Percentiles rank a stretch among this genome's conserved stretches.
These are phyloP conservation scores for Lucilia cuprina DNA, from an alignment of 1,140 invertebrate genomes.

Conservation along the genomic window DNA sequence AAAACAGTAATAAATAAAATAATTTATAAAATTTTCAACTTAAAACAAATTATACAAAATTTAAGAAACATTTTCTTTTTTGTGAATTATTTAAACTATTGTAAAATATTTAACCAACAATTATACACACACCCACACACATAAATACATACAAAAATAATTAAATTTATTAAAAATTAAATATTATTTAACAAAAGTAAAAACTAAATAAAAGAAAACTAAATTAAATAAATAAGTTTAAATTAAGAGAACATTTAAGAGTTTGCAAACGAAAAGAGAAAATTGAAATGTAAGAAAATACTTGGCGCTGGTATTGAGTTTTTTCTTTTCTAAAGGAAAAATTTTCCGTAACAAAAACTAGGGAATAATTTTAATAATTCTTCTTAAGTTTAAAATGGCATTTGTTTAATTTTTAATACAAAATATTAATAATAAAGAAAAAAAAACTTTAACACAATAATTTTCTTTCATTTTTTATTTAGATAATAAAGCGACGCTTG, in stretches of 20 bases:
- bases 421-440: background rate
- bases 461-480: background rate
- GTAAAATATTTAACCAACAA: constrained; percentile 24
- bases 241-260: background rate
- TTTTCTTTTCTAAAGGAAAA: background rate
- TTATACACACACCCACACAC: background rate
- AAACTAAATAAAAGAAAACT: background rate
- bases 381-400: background rate
- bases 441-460: background rate
- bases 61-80: background rate
- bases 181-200: background rate
- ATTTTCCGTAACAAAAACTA: background rate
- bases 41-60: background rate
- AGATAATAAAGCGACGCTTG: background rate
- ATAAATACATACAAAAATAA: no score
- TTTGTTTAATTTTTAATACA: background rate
- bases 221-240: background rate
- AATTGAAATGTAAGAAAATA: background rate
- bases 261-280: background rate
- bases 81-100: background rate
- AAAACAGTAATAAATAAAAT: background rate
- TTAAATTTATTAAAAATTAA: no score
- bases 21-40: background rate
- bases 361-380: background rate
- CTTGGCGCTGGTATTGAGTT: background rate